A percentile compares a stretch with the other conserved stretches of the same genome.
Evolutionary conservation across 1,140 invertebrate species (phyloP).

Genomic region (Lordiphosa stackelbergi): DNA sequence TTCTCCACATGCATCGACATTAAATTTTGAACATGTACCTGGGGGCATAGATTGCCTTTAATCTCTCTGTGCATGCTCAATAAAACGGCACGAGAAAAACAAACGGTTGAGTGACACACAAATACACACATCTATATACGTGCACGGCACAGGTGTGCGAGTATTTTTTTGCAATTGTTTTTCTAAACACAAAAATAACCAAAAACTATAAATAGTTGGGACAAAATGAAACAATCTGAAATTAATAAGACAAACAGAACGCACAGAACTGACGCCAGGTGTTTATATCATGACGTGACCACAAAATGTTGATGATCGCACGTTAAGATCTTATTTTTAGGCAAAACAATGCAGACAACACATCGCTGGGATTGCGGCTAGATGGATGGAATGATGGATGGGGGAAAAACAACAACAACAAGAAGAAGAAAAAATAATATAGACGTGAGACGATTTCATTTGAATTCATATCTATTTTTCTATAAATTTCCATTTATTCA

Average conservation of each 20-base stretch:
- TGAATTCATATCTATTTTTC: slow-evolving; percentile 7
- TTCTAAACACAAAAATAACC: too few species aligned
- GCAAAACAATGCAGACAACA: slow-evolving; percentile 39
- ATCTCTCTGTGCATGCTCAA: too few species aligned
- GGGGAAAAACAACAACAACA: neutral
- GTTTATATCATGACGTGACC: too few species aligned
- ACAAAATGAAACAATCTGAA: too few species aligned
- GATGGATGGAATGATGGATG: slow-evolving; percentile 25
- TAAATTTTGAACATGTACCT: neutral
- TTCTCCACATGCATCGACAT: neutral
- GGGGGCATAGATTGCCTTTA: neutral
- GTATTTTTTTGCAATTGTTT: too few species aligned
- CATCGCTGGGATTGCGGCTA: slow-evolving; percentile 25
- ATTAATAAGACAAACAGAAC: neutral
- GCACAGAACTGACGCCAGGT: slow-evolving; percentile 5
- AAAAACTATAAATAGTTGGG: too few species aligned
- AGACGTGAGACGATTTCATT: too few species aligned
- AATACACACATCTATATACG: too few species aligned
- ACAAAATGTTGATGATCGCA: too few species aligned
- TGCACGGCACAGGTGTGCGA: too few species aligned
- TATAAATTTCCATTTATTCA: slow-evolving; percentile 36
- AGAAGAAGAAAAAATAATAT: neutral
- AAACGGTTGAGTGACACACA: too few species aligned
- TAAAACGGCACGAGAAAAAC: too few species aligned
- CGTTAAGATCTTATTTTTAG: slow-evolving; percentile 28